Base-by-base conservation (phyloP, 2,888 invertebrate genomes). In the Brachyopa scutellaris region DNA sequence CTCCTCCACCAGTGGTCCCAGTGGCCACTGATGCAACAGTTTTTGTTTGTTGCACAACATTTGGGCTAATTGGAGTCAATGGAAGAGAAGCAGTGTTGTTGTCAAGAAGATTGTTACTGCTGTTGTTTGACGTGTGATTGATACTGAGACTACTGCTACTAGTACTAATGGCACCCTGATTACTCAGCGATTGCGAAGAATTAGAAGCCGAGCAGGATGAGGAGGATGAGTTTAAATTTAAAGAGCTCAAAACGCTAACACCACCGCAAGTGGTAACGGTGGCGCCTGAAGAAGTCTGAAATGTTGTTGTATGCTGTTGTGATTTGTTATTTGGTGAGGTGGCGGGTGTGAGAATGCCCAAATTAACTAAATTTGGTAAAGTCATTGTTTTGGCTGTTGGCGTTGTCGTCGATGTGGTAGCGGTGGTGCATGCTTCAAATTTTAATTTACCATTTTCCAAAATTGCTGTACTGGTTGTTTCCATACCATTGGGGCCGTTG, bases 261-360 rank as follows among this genome's bases (percentile, higher is more conserved):
- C 73, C 77, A 76, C 79, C 79, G 42, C 72, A 74, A 85, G 87
- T 76, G 87, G 87, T 76, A 86, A 87, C 73, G 85, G 82, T 85
- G 86, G 84, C 85, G 78, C 79, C 70, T 49, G 84, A 77, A 23
- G 79, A 57, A 62, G 82, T 76, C 64, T 80, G 72, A 83, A 83
- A 61, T 78, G 87, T 86, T 76, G 87, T 88, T 82, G 90, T 88
- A 85, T 89, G 84, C 62, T 88, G 87, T 72, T 89, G 89, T 51
- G 89, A 88, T 57, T 89, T 88, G 86, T 90, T 89, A 86, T 90
- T 90, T 86, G 92, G 90, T 67, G 92, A 92, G 38, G 92, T 91
- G 73, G 89, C 90, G 7, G 93, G 92, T 15, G 93, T 92, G 42
- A 93, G 87, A 55, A 92, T 89, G 42, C 92, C 92, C 85, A 91